Conservation (phyloP, 1,140 invertebrate genomes). For the Acyrthosiphon pisum region DNA sequence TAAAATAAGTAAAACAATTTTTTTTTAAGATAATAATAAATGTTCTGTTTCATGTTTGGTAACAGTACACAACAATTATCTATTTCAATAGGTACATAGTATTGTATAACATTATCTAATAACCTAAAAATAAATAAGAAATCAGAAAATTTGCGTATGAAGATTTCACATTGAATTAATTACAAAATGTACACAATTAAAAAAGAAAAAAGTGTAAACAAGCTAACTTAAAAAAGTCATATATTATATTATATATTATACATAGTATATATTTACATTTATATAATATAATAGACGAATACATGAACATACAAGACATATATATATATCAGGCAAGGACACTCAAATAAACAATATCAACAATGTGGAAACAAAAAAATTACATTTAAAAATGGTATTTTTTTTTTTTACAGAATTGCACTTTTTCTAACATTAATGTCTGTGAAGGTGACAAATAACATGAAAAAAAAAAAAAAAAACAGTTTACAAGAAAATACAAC, state of each 20-base stretch:
- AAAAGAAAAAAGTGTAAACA: conserved; percentile 51
- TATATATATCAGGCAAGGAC: conserved; percentile 19
- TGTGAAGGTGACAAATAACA: conserved; percentile 50
- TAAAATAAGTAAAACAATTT: conserved; percentile 6
- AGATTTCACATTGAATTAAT: conserved; percentile 42
- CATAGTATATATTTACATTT: conserved; percentile 13
- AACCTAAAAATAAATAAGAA: conserved; percentile 54
- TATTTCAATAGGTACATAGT: conserved; percentile 48
- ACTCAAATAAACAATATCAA: conserved; percentile 53
- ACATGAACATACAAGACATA: neutral
- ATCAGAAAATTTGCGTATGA: conserved; percentile 51
- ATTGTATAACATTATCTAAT: conserved; percentile 51
- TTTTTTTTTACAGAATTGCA: conserved; percentile 47
- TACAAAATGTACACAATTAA: conserved; percentile 52
- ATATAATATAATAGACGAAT: neutral
- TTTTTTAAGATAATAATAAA: conserved; percentile 33
- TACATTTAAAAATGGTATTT: conserved; percentile 21
- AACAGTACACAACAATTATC: conserved; percentile 47
- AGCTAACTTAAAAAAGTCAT: conserved; percentile 28
- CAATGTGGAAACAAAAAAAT: conserved; percentile 49
- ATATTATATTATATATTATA: neutral
- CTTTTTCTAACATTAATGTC: conserved; percentile 47
- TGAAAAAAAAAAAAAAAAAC: conserved; percentile 32
- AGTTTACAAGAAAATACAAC: conserved; percentile 47
- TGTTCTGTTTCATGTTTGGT: conserved; percentile 12